phyloP scores from a whole-genome alignment of 2,113 vertebrate species.

The Polyodon spathula region DNA sequence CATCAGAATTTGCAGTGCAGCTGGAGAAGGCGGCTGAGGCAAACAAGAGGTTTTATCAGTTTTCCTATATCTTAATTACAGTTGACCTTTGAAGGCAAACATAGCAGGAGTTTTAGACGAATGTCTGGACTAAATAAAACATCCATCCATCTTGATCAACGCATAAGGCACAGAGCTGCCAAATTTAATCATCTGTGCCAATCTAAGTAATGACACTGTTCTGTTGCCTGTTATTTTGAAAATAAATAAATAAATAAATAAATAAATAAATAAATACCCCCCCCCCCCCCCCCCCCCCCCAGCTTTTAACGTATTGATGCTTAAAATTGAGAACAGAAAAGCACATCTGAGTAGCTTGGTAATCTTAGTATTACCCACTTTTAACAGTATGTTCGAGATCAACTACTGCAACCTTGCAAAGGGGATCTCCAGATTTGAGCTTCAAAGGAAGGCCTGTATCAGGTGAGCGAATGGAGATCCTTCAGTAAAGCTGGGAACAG shows the following conservation, averaged over 20 bases:
- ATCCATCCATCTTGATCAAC: slow-evolving; percentile 37
- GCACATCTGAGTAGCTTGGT: too few species aligned
- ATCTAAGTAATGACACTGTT: slow-evolving; percentile 22
- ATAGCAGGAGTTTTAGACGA: slow-evolving; percentile 13
- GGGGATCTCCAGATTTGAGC: too few species aligned
- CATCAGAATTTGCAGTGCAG: not conserved
- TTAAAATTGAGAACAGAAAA: too few species aligned
- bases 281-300: too few species aligned
- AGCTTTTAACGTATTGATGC: not conserved
- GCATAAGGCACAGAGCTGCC: slow-evolving; percentile 21
- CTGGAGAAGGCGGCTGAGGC: not conserved
- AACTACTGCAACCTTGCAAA: too few species aligned
- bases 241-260: not conserved
- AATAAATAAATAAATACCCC: not conserved
- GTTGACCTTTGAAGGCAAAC: slow-evolving; percentile 26
- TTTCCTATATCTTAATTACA: slow-evolving; percentile 27
- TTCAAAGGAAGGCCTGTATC: too few species aligned
- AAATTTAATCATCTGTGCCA: slow-evolving; percentile 24
- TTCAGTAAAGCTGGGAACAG: too few species aligned
- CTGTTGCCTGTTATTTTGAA: slow-evolving; percentile 8
- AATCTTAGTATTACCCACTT: too few species aligned
- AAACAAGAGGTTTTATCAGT: slow-evolving; percentile 15
- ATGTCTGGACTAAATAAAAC: slow-evolving; percentile 24
- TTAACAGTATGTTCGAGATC: too few species aligned
- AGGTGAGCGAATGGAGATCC: too few species aligned